Evolutionary conservation across 2,888 invertebrate species (phyloP).

Genomic region (Pedicia rivosa): DNA sequence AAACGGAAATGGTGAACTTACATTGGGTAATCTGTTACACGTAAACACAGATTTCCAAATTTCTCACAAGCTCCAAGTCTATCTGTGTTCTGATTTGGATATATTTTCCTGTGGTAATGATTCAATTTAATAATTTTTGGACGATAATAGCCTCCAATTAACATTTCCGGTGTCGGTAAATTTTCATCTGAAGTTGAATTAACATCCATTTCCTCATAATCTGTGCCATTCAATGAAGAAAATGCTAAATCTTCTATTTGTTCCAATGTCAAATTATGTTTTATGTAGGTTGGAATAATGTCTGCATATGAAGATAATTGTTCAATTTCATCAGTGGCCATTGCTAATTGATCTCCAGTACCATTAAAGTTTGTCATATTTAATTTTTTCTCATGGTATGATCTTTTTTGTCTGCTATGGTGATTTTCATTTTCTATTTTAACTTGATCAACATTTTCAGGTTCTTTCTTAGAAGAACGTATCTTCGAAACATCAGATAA

Average conservation of each 20-base stretch:
- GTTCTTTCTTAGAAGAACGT: neutral
- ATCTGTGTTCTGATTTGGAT: constrained; percentile 22
- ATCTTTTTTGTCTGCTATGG: neutral
- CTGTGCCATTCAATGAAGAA: constrained; percentile 24
- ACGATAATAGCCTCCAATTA: constrained; percentile 18
- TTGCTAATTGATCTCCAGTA: constrained; percentile 8
- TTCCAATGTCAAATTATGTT: constrained; percentile 7
- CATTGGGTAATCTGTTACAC: constrained; percentile 61
- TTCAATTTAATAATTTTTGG: constrained; percentile 12
- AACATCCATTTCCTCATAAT: neutral
- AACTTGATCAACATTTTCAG: neutral
- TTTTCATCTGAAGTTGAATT: constrained; percentile 10
- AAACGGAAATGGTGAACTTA: constrained; percentile 30
- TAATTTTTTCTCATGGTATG: constrained; percentile 10
- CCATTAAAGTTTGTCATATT: constrained; percentile 10
- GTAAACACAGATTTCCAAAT: constrained; percentile 49
- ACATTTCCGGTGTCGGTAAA: constrained; percentile 25
- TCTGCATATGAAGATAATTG: neutral
- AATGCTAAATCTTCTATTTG: constrained; percentile 25
- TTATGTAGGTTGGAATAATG: neutral
- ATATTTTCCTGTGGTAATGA: too few relatives aligned
- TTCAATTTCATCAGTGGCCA: constrained; percentile 6
- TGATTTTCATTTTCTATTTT: neutral
- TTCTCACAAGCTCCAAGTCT: constrained; percentile 17
- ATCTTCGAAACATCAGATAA: constrained; percentile 1